Percentiles rank a stretch among this genome's conserved stretches.
These are phyloP conservation scores for Epirrita christyi DNA, from an alignment of 2,888 invertebrate genomes.

Conservation along the genomic window DNA sequence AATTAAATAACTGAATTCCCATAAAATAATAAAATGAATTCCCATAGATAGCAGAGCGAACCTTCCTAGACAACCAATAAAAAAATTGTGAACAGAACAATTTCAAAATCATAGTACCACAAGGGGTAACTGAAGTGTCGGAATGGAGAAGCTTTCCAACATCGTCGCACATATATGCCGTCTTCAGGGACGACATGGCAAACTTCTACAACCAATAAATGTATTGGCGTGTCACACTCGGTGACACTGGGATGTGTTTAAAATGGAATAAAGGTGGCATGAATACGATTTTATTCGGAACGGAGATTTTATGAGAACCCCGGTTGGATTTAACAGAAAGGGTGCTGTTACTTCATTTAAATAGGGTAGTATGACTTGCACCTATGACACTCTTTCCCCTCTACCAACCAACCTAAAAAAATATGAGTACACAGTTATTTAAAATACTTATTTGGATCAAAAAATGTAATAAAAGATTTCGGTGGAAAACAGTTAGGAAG, in stretches of 20 bases:
- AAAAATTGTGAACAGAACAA: not conserved
- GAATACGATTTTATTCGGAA: slow-evolving; percentile 4
- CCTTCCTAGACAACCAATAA: not conserved
- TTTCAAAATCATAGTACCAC: slow-evolving; percentile 12
- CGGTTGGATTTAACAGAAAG: not conserved
- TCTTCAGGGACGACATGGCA: slow-evolving; percentile 6
- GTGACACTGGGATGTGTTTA: slow-evolving; percentile 8
- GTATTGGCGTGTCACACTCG: slow-evolving; percentile 26
- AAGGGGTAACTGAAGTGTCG: slow-evolving; percentile 15
- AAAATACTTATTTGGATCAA: too few relatives aligned
- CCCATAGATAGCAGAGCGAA: too few relatives aligned
- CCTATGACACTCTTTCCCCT: not conserved
- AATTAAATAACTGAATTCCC: too few relatives aligned
- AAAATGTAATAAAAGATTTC: too few relatives aligned
- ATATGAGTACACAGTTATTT: too few relatives aligned
- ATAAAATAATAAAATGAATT: too few relatives aligned
- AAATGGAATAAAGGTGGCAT: slow-evolving; percentile 8
- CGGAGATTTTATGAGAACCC: not conserved
- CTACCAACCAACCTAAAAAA: not conserved
- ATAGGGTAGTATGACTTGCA: not conserved
- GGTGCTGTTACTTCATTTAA: not conserved
- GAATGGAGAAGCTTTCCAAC: slow-evolving; percentile 8
- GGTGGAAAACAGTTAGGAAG: too few relatives aligned
- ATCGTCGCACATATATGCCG: slow-evolving; percentile 4
- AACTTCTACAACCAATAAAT: slow-evolving; percentile 34